phyloP scores from a whole-genome alignment of 1,140 invertebrate species.

The Lethocerus indicus region DNA sequence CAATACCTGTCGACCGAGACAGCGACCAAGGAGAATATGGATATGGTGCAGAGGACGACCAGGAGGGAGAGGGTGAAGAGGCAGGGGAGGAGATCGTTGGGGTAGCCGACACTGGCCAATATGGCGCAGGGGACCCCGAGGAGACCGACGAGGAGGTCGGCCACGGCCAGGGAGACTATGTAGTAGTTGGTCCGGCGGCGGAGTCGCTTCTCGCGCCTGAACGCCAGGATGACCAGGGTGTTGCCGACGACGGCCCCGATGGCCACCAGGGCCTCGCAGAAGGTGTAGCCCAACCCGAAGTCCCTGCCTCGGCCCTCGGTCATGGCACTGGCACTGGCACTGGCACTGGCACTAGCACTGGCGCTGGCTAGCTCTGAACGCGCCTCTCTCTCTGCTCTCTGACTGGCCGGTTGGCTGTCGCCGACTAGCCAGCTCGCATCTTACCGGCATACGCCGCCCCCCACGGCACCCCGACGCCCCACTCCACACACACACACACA shows the following conservation, averaged over 20 bases:
- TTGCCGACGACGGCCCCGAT: slow-evolving; percentile 67
- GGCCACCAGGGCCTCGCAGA: slow-evolving; percentile 63
- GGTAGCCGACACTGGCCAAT: slow-evolving; percentile 53
- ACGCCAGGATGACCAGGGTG: slow-evolving; percentile 68
- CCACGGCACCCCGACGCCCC: too few relatives aligned
- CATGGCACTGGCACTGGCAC: too few relatives aligned
- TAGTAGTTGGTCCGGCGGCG: slow-evolving; percentile 77
- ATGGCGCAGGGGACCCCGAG: slow-evolving; percentile 75
- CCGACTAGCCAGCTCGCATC: too few relatives aligned
- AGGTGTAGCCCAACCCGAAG: slow-evolving; percentile 43
- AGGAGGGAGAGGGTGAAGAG: slow-evolving; percentile 74
- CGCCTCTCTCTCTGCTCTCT: too few relatives aligned
- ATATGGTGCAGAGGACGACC: slow-evolving; percentile 76
- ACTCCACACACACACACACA: too few relatives aligned
- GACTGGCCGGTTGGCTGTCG: too few relatives aligned
- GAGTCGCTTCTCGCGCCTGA: slow-evolving; percentile 53
- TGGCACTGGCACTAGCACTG: too few relatives aligned
- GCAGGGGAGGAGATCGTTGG: slow-evolving; percentile 60
- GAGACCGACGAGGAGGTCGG: slow-evolving; percentile 64
- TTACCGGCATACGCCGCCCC: too few relatives aligned
- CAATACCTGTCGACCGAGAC: slow-evolving; percentile 83
- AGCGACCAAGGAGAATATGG: slow-evolving; percentile 78
- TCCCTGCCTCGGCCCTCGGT: too few relatives aligned
- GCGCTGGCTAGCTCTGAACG: too few relatives aligned
- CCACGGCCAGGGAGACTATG: slow-evolving; percentile 71